Evolutionary conservation across 53 echinoderm and acorn worm species (phyloP).

Genomic region (Actinopyga echinites): DNA sequence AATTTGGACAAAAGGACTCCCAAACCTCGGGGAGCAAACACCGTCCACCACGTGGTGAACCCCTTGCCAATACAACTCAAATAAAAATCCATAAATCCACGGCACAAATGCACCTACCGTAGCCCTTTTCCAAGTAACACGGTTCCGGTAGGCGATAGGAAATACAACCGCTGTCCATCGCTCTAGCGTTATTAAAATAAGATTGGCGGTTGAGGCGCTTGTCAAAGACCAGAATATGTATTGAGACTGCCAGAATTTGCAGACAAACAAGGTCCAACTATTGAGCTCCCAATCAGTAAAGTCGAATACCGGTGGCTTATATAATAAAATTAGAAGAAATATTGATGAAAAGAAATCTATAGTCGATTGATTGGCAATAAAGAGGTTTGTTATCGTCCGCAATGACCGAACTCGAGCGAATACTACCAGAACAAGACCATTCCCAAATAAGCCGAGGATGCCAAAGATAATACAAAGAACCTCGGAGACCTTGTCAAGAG

Average conservation of each 20-base stretch:
- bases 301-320: not conserved
- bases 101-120: slow-evolving; percentile 7
- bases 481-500: not conserved
- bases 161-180: slow-evolving; percentile 39
- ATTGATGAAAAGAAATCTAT: slow-evolving; percentile 4
- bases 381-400: slow-evolving; percentile 12
- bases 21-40: slow-evolving; percentile 48
- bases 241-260: slow-evolving; percentile 7
- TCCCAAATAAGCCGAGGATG: not conserved
- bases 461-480: not conserved
- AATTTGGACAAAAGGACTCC: slow-evolving; percentile 5
- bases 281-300: not conserved
- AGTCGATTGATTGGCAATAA: slow-evolving; percentile 18
- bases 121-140: not conserved
- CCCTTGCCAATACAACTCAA: slow-evolving; percentile 41
- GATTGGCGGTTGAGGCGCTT: slow-evolving; percentile 31
- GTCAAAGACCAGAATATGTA: slow-evolving; percentile 20
- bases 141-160: slow-evolving; percentile 27
- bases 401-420: not conserved
- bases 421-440: slow-evolving; percentile 17
- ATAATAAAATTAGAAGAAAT: not conserved
- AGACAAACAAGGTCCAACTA: not conserved
- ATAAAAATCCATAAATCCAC: slow-evolving; percentile 26
- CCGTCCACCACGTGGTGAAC: slow-evolving; percentile 26
- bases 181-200: slow-evolving; percentile 42